Base-by-base conservation (phyloP, 2,797 vertebrate species). In the Acipenser ruthenus region DNA sequence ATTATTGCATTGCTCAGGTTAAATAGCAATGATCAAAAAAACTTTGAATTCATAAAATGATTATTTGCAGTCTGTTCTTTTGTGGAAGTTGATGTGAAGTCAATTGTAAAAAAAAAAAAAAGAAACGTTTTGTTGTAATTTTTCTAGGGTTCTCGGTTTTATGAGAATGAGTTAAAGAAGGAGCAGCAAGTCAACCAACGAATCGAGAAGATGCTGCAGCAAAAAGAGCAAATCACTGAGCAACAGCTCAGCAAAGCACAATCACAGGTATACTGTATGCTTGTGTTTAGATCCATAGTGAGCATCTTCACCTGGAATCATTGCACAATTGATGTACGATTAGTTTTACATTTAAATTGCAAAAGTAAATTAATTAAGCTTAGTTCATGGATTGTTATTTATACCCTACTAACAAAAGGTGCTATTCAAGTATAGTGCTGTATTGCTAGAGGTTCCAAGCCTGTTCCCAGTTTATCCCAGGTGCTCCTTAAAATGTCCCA, bases 111-210 rank as follows among this genome's bases (percentile, higher is more conserved):
- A 23, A 23, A 18, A 8, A 7, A 64, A 6, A n/a, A 48, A 51
- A 52, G 51, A n/a, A 18, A 18, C 18, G 13, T 3, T 9, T n/a
- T 11, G 50, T 69, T 71, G 48, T 69, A 74, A 74, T 63, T 69
- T 70, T 70, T 49, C 7, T 64, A 91, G 89, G 88, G 88, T 62
- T 91, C 89, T 67, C 88, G 71, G 68, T 91, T 88, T 84, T 91
- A 90, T 78, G 85, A 81, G 80, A 89, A 92, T 63, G 96, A 98
- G 69, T 81, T 92, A 66, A 97, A 90, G 76, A 89, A 88, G 78
- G 88, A 90, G 68, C 79, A 89, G 6, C 88, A 90, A 70, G 82
- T 91, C 70, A 89, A 90, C 65, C 81, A 84, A 72, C 74, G 88
- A 67, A 90, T 90, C 80, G 79, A 88, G 79, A 89, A 80, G 78